Evolutionary conservation across 2,113 vertebrate genomes (phyloP).

Genomic region (Calyptommatus sinebrachiatus): DNA sequence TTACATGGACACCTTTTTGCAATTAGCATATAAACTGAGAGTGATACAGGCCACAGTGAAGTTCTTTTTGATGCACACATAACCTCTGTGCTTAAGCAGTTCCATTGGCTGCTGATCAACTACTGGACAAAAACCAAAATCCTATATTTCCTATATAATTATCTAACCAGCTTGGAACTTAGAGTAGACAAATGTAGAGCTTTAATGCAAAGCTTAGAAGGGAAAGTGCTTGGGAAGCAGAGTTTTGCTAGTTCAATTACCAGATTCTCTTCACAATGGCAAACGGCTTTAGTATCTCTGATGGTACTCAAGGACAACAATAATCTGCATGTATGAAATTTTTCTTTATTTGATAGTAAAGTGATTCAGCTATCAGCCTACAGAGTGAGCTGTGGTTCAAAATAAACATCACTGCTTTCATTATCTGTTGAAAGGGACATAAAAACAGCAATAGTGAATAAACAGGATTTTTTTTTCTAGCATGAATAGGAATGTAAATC

Average conservation of each 20-base stretch:
- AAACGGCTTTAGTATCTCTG: too few relatives aligned
- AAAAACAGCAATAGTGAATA: not conserved
- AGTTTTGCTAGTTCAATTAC: too few relatives aligned
- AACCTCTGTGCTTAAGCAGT: too few relatives aligned
- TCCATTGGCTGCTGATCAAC: too few relatives aligned
- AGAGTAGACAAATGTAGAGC: accelerated
- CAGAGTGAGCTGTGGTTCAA: not conserved
- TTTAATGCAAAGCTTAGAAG: not conserved
- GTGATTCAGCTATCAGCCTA: not conserved
- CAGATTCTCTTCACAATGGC: too few relatives aligned
- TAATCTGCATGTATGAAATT: not conserved
- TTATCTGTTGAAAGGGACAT: not conserved
- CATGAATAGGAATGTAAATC: not conserved
- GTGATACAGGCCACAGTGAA: too few relatives aligned
- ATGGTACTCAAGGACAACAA: not conserved
- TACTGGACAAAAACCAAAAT: too few relatives aligned
- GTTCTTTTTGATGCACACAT: too few relatives aligned
- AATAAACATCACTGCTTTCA: not conserved
- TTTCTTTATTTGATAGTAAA: not conserved
- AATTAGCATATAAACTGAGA: too few relatives aligned
- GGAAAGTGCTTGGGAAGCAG: too few relatives aligned
- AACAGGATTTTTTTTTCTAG: not conserved
- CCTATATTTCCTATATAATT: too few relatives aligned
- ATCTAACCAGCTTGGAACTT: not conserved
- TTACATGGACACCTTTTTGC: too few relatives aligned